A percentile compares a stretch with the other conserved stretches of the same genome.
Conservation (phyloP, 2,888 invertebrate genomes). For the Megamerina dolium region DNA sequence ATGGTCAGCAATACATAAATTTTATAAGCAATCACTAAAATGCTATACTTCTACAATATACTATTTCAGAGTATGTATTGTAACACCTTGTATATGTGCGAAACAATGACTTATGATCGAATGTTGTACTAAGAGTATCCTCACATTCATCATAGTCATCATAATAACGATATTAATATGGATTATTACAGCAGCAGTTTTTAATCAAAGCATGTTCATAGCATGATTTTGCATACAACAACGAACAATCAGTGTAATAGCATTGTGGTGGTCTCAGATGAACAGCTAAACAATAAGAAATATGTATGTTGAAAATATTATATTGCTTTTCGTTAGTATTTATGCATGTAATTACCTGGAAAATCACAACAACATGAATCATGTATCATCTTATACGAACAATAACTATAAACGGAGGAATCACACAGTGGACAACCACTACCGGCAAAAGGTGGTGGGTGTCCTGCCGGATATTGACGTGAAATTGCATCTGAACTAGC, state of each 20-base stretch:
- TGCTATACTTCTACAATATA: too few species aligned
- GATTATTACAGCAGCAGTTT: constrained; percentile 65
- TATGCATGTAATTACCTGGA: constrained; percentile 35
- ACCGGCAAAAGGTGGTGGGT: not conserved
- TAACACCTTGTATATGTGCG: too few species aligned
- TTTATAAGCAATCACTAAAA: too few species aligned
- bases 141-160: too few species aligned
- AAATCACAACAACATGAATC: constrained; percentile 69
- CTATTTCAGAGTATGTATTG: too few species aligned
- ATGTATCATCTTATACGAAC: constrained; percentile 66
- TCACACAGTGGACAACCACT: constrained; percentile 67
- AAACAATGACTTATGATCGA: too few species aligned
- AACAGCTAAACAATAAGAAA: constrained; percentile 1
- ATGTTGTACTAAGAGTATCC: too few species aligned
- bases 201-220: constrained; percentile 66
- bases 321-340: too few species aligned
- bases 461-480: constrained; percentile 8
- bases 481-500: constrained; percentile 5
- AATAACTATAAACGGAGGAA: constrained; percentile 71
- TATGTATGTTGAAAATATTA: too few species aligned
- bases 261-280: constrained; percentile 51
- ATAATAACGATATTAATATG: constrained; percentile 33
- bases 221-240: constrained; percentile 69
- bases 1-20: too few species aligned
- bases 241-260: constrained; percentile 62